Evolutionary conservation across 2,888 invertebrate genomes (phyloP), one percentile per base, ranked within the genome.

Genomic region (Macaria notata): DNA sequence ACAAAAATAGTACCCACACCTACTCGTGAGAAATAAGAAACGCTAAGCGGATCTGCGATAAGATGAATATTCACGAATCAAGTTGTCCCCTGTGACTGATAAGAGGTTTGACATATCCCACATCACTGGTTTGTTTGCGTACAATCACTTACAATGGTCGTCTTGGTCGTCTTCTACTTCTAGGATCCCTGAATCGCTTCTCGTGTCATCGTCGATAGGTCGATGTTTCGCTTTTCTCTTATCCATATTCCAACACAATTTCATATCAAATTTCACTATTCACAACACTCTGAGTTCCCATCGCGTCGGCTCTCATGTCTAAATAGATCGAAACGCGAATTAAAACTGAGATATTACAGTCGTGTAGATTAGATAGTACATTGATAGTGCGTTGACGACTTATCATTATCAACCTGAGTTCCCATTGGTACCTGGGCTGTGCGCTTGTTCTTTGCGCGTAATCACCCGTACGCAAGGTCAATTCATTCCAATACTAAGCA

Each of bases 161-260:
- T 72, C 72, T 49, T 69, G 65, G 48, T 67, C 72, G 46, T 72
- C 72, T 49, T 71, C 73, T 54, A 68, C 74, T 62, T 88, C 87
- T 76, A 88, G 57, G 56, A 74, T 67, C 54, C 83, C 90, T 62
- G 82, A 82, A 63, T 90, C 89, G 71, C 91, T 91, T 66, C 71
- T 82, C 5, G 86, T 88, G 61, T 89, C 91, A 64, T 90, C 89
- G 60, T 90, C 85, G 62, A 89, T 81, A 47, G 89, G 89, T 55
- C 89, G 81, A 55, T 78, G 88, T 62, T 80, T 82, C 30, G 69
- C 62, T 68, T 73, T 84, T 58, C 72, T 79, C 49, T 78, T 81
- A 73, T 88, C 80, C 89, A 89, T 89, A 66, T 72, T 78, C 61
- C 59, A 62, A 66, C 61, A 66, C 69, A 49, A 48, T 54, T 39